Percentiles rank a stretch among this genome's conserved stretches.
These are phyloP conservation scores for Microplitis demolitor DNA, from an alignment of 1,140 invertebrate species.

Conservation along the genomic window DNA sequence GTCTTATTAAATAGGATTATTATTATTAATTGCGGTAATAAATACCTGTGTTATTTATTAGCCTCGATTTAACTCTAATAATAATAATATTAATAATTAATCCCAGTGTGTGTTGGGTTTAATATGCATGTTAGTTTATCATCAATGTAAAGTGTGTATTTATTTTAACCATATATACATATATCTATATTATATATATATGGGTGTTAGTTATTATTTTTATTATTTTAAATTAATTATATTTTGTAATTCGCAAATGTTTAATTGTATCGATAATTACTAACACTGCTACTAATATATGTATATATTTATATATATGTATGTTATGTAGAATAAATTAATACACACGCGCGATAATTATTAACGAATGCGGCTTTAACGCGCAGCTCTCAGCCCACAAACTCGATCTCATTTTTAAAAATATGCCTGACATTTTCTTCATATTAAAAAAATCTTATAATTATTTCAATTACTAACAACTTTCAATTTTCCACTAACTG, in stretches of 20 bases:
- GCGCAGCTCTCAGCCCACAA: conserved; percentile 51
- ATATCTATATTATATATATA: neutral
- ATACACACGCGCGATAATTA: conserved; percentile 9
- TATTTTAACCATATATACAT: too few relatives aligned
- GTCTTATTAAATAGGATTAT: conserved; percentile 6
- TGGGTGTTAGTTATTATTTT: neutral
- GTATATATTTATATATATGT: too few relatives aligned
- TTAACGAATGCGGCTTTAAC: conserved; percentile 39
- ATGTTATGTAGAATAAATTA: neutral
- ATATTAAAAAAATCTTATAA: neutral
- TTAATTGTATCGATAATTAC: conserved; percentile 4
- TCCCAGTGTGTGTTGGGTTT: too few relatives aligned
- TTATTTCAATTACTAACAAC: neutral
- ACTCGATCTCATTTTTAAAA: conserved; percentile 50
- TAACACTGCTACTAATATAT: neutral
- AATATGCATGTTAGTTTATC: too few relatives aligned
- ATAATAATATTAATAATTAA: too few relatives aligned
- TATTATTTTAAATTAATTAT: neutral
- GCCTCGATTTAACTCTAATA: neutral
- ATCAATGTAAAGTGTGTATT: too few relatives aligned
- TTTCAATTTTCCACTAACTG: neutral
- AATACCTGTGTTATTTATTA: neutral
- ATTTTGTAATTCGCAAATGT: neutral
- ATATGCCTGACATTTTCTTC: neutral
- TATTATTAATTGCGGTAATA: neutral